Base-by-base conservation (phyloP, 2,888 invertebrate genomes). In the Tipula confusa region DNA sequence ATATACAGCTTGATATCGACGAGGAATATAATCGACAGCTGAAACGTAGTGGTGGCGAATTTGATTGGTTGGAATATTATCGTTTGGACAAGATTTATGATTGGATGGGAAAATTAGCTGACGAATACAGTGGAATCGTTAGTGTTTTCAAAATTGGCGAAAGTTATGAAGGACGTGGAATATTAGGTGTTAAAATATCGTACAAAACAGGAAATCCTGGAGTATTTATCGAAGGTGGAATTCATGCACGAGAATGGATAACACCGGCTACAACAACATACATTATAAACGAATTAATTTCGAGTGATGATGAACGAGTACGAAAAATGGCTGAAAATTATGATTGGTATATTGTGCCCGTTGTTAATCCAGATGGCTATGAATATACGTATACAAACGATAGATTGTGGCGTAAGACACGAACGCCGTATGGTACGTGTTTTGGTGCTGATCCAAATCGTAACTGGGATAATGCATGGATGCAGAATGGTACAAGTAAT, bases 381-480 rank as follows among this genome's bases (percentile, higher is more conserved):
- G 93, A 93, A 86, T 93, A 92, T 87, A 92, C 93, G 0, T 83
- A 84, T 18, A 84, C 79, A 3, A 83, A 93, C 93, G 90, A 91
- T 85, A 92, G 95, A 84, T 85, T 94, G 87, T 95, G 95, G 95
- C 91, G 95, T 15, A 95, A 95, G 87, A 94, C 93, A 4, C 89
- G 93, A 83, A 91, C 88, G 83, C 89, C 89, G 83, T 91, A 91
- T 0, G 13, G 15, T 38, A 90, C 89, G 11, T 92, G 94, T 85
- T 88, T 88, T 84, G 96, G 96, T 2, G 92, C 93, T 0, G 96
- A 96, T 88, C 92, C 94, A 0, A 96, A 96, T 87, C 91, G 96
- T 84, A 96, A 96, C 88, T 96, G 94, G 93, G 93, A 91, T 84
- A 93, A 91, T 87, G 92, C 92, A 85, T 95, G 94, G 94, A 91